A percentile compares a stretch with the other conserved stretches of the same genome.
phyloP scores from a whole-genome alignment of 2,113 vertebrate species.

The Sapayoa aenigma region DNA sequence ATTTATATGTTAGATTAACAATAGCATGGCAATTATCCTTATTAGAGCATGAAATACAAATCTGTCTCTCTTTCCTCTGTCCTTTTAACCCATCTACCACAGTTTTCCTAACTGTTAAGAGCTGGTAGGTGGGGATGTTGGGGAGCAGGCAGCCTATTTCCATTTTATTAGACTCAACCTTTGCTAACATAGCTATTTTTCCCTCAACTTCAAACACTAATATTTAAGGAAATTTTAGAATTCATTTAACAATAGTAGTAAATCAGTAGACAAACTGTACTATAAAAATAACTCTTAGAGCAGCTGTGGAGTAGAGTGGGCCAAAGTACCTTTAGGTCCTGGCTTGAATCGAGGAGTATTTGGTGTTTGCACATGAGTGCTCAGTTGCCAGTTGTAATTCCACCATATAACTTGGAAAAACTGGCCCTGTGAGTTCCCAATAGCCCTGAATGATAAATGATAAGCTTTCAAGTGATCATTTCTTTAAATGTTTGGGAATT shows the following conservation, averaged over 20 bases:
- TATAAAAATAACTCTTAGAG: conserved; percentile 37
- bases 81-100: conserved; percentile 37
- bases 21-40: conserved; percentile 29
- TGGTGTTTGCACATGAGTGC: background rate
- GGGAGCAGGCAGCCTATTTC: background rate
- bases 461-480: background rate
- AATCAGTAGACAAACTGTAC: conserved; percentile 45
- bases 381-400: conserved; percentile 28
- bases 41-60: conserved; percentile 56
- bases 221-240: conserved; percentile 54
- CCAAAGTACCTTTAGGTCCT: conserved; percentile 53
- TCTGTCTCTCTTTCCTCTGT: conserved; percentile 32
- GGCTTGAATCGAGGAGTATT: conserved; percentile 19
- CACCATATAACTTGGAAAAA: background rate
- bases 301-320: conserved; percentile 35
- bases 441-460: background rate
- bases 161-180: conserved; percentile 54
- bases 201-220: conserved; percentile 44
- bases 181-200: conserved; percentile 46
- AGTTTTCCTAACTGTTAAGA: conserved; percentile 38
- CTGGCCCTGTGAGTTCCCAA: background rate
- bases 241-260: conserved; percentile 46
- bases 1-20: conserved; percentile 57
- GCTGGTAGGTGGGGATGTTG: background rate
- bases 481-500: background rate